Base-by-base conservation (phyloP, 2,888 invertebrate species). In the Andricus quercusramuli region DNA sequence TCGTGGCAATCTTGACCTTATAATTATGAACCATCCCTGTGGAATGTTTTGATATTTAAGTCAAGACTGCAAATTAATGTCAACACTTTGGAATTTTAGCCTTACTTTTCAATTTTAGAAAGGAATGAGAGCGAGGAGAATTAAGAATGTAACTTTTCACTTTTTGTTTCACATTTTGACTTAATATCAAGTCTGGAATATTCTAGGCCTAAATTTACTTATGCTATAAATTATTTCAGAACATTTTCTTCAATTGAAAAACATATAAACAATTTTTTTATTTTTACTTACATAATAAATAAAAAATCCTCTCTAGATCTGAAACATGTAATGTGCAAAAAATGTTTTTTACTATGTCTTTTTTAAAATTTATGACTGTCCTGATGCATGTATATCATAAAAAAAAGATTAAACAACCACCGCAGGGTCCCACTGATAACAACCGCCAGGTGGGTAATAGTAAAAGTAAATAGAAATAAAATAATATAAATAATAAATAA, bases 11-110 rank as follows among this genome's bases (percentile, higher is more conserved):
- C 67, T 67, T 37, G 67, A n/a, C 13, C 11, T 74, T 74, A 74
- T 56, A 74, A 74, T 74, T 56, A 74, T 56, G 32, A 29, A 56
- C 29, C 11, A 62, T 62, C 25, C 25, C 15, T 25, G 13, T 15
- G 32, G 32, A 56, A 51, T 74, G 13, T 32, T 70, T 70, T 51
- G 70, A 20, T 25, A 29, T 37, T 8, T 47, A 70, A 22, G 51
- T 17, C 47, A 51, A 70, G 17, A 70, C 29, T 70, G 51, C 70
- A 70, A 70, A 47, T 70, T 25, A 70, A 70, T 47, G 9, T 51
- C 47, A 2, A 25, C 25, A 51, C 25, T 68, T 68, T 22, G 20
- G 15, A 68, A 68, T 20, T 68, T 22, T 25, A 22, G 15, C 41
- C 44, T n/a, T n/a, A 67, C n/a, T 37, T 67, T n/a, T 67, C 17